Conservation (phyloP, 2,113 vertebrate genomes). For the Apaloderma vittatum region DNA sequence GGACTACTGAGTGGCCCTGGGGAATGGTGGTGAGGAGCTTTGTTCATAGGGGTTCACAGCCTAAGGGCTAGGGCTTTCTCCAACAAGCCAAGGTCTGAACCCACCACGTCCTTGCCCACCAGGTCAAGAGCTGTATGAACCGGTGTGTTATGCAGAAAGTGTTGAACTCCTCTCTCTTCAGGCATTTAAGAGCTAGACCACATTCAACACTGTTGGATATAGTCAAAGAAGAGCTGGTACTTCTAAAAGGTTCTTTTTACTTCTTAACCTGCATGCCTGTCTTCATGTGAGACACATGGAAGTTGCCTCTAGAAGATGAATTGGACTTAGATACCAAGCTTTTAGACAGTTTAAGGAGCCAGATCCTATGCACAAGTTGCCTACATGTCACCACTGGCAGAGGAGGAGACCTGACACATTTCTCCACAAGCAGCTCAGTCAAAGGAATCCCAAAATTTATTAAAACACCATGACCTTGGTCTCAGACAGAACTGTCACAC, state of each 20-base stretch:
- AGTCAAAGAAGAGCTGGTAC: neutral
- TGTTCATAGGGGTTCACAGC: neutral
- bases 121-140: neutral
- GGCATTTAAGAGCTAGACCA: neutral
- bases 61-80: neutral
- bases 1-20: neutral
- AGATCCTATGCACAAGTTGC: neutral
- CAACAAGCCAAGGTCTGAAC: neutral
- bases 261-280: neutral
- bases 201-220: neutral
- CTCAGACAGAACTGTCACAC: neutral
- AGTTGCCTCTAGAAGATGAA: neutral
- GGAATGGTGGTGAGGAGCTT: neutral
- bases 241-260: neutral
- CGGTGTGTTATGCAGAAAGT: neutral
- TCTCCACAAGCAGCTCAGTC: neutral
- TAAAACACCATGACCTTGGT: neutral
- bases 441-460: neutral
- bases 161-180: neutral
- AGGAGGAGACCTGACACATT: neutral
- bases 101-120: neutral
- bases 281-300: neutral
- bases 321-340: neutral
- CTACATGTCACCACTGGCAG: neutral
- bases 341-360: neutral